Conservation (phyloP, 1,140 invertebrate species). For the Augochlora pura region DNA sequence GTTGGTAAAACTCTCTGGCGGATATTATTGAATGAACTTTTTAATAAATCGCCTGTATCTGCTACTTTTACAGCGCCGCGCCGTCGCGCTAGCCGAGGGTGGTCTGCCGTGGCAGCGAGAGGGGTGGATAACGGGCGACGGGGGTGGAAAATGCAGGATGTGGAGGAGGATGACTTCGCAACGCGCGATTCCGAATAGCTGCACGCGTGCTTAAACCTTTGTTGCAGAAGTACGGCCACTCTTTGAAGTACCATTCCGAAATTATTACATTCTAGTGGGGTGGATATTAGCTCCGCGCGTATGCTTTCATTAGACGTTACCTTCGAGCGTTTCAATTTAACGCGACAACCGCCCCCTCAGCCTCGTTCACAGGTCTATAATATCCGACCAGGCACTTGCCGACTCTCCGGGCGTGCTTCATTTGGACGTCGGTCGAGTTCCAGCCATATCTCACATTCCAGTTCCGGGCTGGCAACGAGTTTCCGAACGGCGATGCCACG, state of each 20-base stretch:
- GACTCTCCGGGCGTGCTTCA: constrained; percentile 74
- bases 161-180: constrained; percentile 23
- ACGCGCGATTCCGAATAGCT: constrained; percentile 57
- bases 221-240: constrained; percentile 64
- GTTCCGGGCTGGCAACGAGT: constrained; percentile 61
- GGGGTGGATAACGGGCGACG: neutral
- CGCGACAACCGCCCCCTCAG: constrained; percentile 67
- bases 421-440: constrained; percentile 73
- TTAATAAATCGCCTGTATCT: constrained; percentile 53
- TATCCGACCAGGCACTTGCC: constrained; percentile 72
- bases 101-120: neutral
- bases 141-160: too few relatives aligned
- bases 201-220: constrained; percentile 68
- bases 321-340: constrained; percentile 78
- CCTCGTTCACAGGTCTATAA: constrained; percentile 75
- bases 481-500: constrained; percentile 62
- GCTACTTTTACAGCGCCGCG: constrained; percentile 28
- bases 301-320: constrained; percentile 80
- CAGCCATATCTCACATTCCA: constrained; percentile 76
- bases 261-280: constrained; percentile 79
- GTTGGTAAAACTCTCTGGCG: neutral
- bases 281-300: constrained; percentile 75
- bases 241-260: constrained; percentile 76
- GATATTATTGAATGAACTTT: constrained; percentile 42
- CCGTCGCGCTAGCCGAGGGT: neutral